phyloP scores from a whole-genome alignment of 2,888 invertebrate genomes.

The Diarsia dahlii region DNA sequence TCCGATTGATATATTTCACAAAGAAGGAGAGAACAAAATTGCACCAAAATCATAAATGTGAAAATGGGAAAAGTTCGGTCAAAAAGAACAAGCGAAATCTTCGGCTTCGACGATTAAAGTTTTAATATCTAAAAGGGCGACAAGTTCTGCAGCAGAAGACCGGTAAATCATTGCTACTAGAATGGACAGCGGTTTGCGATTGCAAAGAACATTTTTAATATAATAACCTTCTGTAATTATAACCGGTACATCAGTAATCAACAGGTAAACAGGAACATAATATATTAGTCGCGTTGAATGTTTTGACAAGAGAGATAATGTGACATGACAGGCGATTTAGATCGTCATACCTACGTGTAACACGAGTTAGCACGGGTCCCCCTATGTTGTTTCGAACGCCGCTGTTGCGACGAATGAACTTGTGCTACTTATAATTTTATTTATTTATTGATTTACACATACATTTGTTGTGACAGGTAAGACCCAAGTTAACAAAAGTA shows the following conservation, averaged over 20 bases:
- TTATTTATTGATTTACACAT: no score
- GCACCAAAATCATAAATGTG: constrained; percentile 24
- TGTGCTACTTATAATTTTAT: background rate
- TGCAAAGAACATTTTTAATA: background rate
- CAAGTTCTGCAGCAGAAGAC: background rate
- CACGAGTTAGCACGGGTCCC: background rate
- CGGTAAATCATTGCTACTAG: constrained; percentile 7
- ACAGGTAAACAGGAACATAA: background rate
- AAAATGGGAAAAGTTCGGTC: constrained; percentile 23
- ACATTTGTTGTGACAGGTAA: no score
- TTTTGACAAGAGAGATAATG: background rate
- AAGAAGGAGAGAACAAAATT: constrained; percentile 6
- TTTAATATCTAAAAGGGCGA: background rate
- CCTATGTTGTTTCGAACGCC: no score
- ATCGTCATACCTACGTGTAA: background rate
- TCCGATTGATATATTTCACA: background rate
- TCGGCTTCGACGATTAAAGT: background rate
- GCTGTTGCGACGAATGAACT: no score
- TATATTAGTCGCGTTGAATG: background rate
- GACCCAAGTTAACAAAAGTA: no score
- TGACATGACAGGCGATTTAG: background rate
- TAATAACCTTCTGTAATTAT: background rate
- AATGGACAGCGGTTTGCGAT: background rate
- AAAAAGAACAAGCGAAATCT: background rate
- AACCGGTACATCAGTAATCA: background rate